These are phyloP conservation scores for Caloenas nicobarica DNA, from an alignment of 2,113 vertebrate genomes.

Conservation along the genomic window DNA sequence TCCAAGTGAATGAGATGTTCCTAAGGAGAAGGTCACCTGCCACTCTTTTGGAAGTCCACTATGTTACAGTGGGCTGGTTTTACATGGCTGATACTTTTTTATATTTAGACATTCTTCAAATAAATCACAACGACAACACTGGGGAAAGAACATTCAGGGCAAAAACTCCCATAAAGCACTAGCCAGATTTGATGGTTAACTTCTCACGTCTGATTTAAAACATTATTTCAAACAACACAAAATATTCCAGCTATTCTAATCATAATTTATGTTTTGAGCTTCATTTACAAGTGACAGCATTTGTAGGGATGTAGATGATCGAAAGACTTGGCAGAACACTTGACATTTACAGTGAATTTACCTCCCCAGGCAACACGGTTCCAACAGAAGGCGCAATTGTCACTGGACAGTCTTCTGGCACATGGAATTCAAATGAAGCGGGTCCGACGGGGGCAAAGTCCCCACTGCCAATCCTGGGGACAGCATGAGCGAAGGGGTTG, in stretches of 20 bases:
- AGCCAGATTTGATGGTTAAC: neutral
- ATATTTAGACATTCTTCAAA: neutral
- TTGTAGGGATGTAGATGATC: neutral
- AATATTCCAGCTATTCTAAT: neutral
- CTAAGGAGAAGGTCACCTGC: neutral
- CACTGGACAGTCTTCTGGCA: conserved; percentile 76
- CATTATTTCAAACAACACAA: neutral
- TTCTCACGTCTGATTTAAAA: neutral
- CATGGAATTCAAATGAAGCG: conserved; percentile 82
- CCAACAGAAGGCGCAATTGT: conserved; percentile 82
- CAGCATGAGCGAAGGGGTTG: conserved; percentile 44
- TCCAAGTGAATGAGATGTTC: neutral
- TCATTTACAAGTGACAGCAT: neutral
- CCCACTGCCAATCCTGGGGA: conserved; percentile 54
- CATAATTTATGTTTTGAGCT: neutral
- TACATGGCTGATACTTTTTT: neutral
- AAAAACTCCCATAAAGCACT: neutral
- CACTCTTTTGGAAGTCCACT: neutral
- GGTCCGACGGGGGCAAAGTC: conserved; percentile 65
- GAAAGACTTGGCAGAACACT: neutral
- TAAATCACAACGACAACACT: neutral
- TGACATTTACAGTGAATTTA: neutral
- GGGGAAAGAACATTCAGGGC: neutral
- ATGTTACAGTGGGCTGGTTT: neutral
- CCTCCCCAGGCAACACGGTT: conserved; percentile 78